These are phyloP conservation scores for Neodiprion pinetum DNA, from an alignment of 1,140 invertebrate species.

Conservation along the genomic window DNA sequence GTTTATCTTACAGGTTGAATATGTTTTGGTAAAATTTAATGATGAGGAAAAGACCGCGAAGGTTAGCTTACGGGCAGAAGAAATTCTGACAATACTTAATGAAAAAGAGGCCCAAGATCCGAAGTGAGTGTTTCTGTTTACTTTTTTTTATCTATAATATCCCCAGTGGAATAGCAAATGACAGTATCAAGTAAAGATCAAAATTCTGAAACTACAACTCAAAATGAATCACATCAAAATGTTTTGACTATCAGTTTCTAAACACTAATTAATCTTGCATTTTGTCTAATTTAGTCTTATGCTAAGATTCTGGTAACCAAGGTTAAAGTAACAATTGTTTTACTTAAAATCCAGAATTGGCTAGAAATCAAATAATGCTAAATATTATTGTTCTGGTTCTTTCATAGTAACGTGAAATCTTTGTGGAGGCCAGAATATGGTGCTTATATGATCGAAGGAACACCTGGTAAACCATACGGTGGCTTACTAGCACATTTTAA, in stretches of 20 bases:
- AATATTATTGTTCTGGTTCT: not conserved
- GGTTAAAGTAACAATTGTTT: too few relatives aligned
- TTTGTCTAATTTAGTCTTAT: too few relatives aligned
- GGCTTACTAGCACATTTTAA: conserved; percentile 96
- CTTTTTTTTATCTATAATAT: too few relatives aligned
- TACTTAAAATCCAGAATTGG: too few relatives aligned
- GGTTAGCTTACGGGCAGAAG: conserved; percentile 81
- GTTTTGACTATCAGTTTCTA: too few relatives aligned
- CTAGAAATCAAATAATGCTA: too few relatives aligned
- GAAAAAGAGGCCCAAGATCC: conserved; percentile 84
- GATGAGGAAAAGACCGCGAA: conserved; percentile 84
- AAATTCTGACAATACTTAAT: conserved; percentile 80
- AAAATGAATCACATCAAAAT: too few relatives aligned
- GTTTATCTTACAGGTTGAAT: conserved; percentile 77
- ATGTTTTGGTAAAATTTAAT: conserved; percentile 96
- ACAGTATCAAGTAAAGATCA: too few relatives aligned
- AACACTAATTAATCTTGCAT: too few relatives aligned
- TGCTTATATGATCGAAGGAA: conserved; percentile 99
- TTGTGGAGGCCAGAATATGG: conserved; percentile 98
- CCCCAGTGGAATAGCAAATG: too few relatives aligned
- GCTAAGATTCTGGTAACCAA: too few relatives aligned
- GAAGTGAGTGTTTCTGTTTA: conserved; percentile 64
- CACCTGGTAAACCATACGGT: conserved; percentile 94
- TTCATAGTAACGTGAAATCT: conserved; percentile 75
- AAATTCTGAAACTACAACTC: too few relatives aligned